Conservation (phyloP, 2,888 invertebrate species). For the Acrocyrtus sp. region DNA sequence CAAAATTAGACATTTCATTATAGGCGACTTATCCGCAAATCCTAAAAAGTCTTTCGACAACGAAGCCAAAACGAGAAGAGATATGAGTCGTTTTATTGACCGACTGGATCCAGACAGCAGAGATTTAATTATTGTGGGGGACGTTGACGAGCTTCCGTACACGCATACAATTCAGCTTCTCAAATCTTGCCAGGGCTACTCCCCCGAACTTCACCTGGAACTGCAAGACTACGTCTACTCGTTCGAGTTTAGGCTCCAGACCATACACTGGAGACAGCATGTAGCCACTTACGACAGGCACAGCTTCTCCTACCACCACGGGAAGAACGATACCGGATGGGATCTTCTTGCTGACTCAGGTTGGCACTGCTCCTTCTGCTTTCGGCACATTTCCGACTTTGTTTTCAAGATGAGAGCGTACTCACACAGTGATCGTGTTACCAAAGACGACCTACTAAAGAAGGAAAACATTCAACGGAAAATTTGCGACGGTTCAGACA, state of each 20-base stretch:
- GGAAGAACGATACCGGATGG: background rate
- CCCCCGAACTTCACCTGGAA: slow-evolving; percentile 62
- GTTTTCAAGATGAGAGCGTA: slow-evolving; percentile 53
- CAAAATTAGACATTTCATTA: slow-evolving; percentile 50
- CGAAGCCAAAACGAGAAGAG: slow-evolving; percentile 62
- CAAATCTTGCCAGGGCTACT: slow-evolving; percentile 75
- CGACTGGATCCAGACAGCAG: slow-evolving; percentile 57
- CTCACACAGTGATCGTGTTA: slow-evolving; percentile 51
- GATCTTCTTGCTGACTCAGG: slow-evolving; percentile 41
- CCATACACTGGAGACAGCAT: slow-evolving; percentile 50
- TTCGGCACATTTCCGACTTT: slow-evolving; percentile 47
- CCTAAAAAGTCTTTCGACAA: slow-evolving; percentile 63
- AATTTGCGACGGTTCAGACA: slow-evolving; percentile 44
- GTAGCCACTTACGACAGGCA: slow-evolving; percentile 18
- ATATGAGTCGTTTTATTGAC: slow-evolving; percentile 55
- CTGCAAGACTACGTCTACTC: slow-evolving; percentile 49
- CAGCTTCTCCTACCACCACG: slow-evolving; percentile 33
- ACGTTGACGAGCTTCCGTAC: slow-evolving; percentile 73
- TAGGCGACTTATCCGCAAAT: slow-evolving; percentile 35
- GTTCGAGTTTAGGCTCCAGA: slow-evolving; percentile 44
- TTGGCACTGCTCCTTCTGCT: slow-evolving; percentile 57
- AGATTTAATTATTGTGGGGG: slow-evolving; percentile 68
- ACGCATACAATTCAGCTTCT: slow-evolving; percentile 74
- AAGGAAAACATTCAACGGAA: slow-evolving; percentile 37
- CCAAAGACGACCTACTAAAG: slow-evolving; percentile 12